Evolutionary conservation across 2,888 invertebrate species (phyloP), one percentile per base, ranked within the genome.

Genomic region (Orchesella flavescens): DNA sequence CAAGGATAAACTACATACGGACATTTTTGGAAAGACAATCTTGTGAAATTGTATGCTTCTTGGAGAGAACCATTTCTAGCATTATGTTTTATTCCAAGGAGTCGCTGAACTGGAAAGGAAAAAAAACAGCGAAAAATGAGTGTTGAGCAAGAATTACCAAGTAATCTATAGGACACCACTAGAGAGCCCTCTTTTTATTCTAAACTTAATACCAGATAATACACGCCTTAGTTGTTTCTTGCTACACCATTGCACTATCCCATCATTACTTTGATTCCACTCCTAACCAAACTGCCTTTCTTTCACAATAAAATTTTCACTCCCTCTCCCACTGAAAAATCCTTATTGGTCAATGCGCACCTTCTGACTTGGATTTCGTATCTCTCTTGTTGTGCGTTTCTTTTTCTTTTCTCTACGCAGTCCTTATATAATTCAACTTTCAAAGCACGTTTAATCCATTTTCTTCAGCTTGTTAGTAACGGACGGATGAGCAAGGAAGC

Each of bases 401-500:
- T 59, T 1, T 53, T 21, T 13, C 66, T 1, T 53, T 21, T 13
- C 66, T 5, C n/a, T 34, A 34, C n/a, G 19, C 46, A 23, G 21
- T 17, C 44, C 49, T 74, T 75, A 65, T 75, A 65, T 66, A 49
- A 77, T 69, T 53, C 55, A 69, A 69, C 23, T 66, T 80, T 63
- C 65, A 24, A 24, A 72, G 73, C 80, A 80, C 80, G 73, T 80
- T 66, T 66, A 80, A 65, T 80, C 80, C 80, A 80, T 80, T 80
- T 73, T 80, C 55, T 72, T 55, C 73, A 53, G 55, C 61, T 80
- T 80, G 73, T 80, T 80, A 61, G 79, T 79, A 79, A 79, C 72
- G 79, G 79, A 63, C 72, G 79, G 65, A 65, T 72, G 79, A 65
- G 63, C 65, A 65, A 17, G 9, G 46, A 21, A n/a, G 23, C 19